These are phyloP conservation scores for Bubo bubo DNA, from an alignment of 2,113 vertebrate genomes.

Conservation along the genomic window DNA sequence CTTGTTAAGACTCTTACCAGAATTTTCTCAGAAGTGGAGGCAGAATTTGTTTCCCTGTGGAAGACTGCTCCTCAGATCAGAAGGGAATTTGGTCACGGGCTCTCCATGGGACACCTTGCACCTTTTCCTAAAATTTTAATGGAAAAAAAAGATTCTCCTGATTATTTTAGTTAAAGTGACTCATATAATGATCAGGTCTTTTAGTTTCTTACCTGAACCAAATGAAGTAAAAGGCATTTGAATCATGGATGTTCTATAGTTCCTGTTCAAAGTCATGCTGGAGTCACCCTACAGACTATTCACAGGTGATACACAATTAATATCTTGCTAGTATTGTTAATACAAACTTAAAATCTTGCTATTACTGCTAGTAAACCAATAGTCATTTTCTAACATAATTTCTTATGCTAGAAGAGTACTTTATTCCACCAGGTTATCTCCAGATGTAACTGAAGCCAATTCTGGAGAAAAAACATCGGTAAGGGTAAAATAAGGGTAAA, in stretches of 20 bases:
- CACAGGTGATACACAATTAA: neutral
- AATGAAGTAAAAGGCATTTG: neutral
- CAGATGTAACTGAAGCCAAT: neutral
- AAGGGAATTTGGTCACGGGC: neutral
- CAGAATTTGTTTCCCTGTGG: neutral
- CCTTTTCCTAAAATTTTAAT: neutral
- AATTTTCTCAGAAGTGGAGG: neutral
- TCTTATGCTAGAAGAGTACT: neutral
- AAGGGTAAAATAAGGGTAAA: neutral
- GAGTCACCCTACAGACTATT: neutral
- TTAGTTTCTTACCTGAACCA: neutral
- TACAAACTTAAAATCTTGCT: neutral
- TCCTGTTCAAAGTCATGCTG: neutral
- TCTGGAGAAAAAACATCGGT: fast-evolving
- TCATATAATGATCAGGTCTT: neutral
- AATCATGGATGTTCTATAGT: neutral
- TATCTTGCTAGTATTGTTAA: neutral
- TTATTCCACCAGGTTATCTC: neutral
- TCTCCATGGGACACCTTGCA: neutral
- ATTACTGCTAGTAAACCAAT: neutral
- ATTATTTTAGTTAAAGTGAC: neutral
- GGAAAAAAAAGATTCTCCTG: neutral
- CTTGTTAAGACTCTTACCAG: neutral
- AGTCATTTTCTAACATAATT: neutral
- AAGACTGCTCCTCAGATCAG: neutral